Evolutionary conservation across 2,113 vertebrate genomes (phyloP).

Genomic region (Vidua chalybeata): DNA sequence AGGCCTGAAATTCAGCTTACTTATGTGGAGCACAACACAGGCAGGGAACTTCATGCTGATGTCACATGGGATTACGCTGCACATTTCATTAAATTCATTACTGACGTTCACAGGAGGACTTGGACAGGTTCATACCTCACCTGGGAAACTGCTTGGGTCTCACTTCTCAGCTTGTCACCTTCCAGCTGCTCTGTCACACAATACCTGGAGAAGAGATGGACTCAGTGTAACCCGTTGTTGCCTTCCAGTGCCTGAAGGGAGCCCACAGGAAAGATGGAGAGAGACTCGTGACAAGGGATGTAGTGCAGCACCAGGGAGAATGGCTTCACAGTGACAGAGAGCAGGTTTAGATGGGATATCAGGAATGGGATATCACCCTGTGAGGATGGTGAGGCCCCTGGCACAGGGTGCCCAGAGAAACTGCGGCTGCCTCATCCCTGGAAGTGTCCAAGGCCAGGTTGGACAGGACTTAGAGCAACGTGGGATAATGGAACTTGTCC

Average conservation of each 20-base stretch:
- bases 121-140: background rate
- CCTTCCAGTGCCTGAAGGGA: background rate
- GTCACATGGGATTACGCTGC: background rate
- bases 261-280: background rate
- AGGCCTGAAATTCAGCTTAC: background rate
- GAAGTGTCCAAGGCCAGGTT: accelerated
- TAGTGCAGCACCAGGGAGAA: background rate
- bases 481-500: background rate
- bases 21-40: background rate
- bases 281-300: too few relatives aligned
- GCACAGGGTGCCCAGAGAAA: background rate
- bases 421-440: background rate
- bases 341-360: accelerated
- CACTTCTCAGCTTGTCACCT: background rate
- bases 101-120: background rate
- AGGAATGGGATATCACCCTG: background rate
- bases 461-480: background rate
- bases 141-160: background rate
- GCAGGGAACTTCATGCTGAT: background rate
- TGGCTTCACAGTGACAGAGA: background rate
- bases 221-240: background rate
- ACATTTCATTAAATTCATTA: background rate
- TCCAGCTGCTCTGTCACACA: background rate
- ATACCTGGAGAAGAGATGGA: background rate
- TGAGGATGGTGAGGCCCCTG: accelerated